phyloP scores from a whole-genome alignment of 2,888 invertebrate species.

The Drosophila mayaguana region DNA sequence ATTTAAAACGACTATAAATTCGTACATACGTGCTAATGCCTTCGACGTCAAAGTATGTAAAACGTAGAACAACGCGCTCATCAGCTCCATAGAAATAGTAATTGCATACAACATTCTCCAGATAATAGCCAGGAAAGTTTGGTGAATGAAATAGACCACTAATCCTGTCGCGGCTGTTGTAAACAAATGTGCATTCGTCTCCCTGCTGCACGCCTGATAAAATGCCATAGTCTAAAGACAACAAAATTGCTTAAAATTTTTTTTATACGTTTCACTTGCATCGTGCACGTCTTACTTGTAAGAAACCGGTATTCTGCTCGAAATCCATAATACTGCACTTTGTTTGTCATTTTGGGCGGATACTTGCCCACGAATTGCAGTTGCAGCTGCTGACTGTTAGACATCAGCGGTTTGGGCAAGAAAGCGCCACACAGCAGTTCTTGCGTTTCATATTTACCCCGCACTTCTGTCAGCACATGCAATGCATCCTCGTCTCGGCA shows the following conservation, averaged over 20 bases:
- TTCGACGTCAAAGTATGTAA: slow-evolving; percentile 97
- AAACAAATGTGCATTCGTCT: slow-evolving; percentile 94
- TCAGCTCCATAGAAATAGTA: slow-evolving; percentile 95
- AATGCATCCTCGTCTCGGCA: slow-evolving; percentile 82
- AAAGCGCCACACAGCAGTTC: slow-evolving; percentile 94
- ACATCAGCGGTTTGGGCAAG: slow-evolving; percentile 95
- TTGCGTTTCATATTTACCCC: slow-evolving; percentile 93
- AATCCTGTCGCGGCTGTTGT: slow-evolving; percentile 92
- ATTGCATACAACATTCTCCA: slow-evolving; percentile 95
- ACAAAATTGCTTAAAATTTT: neutral
- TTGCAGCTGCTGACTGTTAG: slow-evolving; percentile 93
- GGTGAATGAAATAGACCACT: slow-evolving; percentile 93
- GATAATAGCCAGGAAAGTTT: slow-evolving; percentile 96
- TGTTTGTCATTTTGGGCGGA: slow-evolving; percentile 87
- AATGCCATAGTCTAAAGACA: slow-evolving; percentile 93
- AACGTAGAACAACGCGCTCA: slow-evolving; percentile 93
- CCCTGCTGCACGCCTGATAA: slow-evolving; percentile 91
- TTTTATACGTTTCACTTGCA: neutral
- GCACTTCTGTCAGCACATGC: slow-evolving; percentile 90
- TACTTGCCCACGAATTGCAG: slow-evolving; percentile 92
- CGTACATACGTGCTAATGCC: slow-evolving; percentile 95
- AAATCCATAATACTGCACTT: slow-evolving; percentile 92
- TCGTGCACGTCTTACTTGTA: slow-evolving; percentile 89
- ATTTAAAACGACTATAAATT: neutral
- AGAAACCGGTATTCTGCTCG: slow-evolving; percentile 95